Conservation (phyloP, 2,113 vertebrate species). For the Calypte anna region DNA sequence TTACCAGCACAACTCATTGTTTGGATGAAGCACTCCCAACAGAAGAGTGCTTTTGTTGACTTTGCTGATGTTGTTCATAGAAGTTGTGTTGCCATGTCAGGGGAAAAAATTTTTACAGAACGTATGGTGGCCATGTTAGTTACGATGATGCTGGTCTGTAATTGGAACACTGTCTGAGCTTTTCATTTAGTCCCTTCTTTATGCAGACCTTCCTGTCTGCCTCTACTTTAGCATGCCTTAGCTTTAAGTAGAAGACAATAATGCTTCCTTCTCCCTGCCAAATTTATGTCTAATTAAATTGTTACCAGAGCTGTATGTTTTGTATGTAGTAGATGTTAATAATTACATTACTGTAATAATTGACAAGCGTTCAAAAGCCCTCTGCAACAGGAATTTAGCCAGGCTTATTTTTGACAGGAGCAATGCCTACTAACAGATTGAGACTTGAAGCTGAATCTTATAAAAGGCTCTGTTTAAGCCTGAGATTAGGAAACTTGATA, state of each 20-base stretch:
- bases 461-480: not conserved
- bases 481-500: not conserved
- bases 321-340: not conserved
- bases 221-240: not conserved
- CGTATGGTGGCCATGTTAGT: not conserved
- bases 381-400: not conserved
- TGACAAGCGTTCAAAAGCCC: not conserved
- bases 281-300: not conserved
- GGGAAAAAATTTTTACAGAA: not conserved
- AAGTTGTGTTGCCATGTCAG: constrained; percentile 13
- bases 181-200: not conserved
- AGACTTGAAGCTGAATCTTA: not conserved
- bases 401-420: not conserved
- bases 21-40: not conserved
- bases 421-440: not conserved
- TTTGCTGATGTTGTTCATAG: constrained; percentile 38
- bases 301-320: not conserved
- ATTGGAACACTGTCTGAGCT: not conserved
- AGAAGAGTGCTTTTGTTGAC: constrained; percentile 46
- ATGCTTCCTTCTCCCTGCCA: not conserved
- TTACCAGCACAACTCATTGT: constrained; percentile 46
- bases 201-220: not conserved
- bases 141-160: not conserved
- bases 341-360: not conserved
- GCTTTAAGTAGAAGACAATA: not conserved